Evolutionary conservation across 1,140 invertebrate genomes (phyloP), one percentile per base, ranked within the genome.

Genomic region (Philopotamus ludificatus): DNA sequence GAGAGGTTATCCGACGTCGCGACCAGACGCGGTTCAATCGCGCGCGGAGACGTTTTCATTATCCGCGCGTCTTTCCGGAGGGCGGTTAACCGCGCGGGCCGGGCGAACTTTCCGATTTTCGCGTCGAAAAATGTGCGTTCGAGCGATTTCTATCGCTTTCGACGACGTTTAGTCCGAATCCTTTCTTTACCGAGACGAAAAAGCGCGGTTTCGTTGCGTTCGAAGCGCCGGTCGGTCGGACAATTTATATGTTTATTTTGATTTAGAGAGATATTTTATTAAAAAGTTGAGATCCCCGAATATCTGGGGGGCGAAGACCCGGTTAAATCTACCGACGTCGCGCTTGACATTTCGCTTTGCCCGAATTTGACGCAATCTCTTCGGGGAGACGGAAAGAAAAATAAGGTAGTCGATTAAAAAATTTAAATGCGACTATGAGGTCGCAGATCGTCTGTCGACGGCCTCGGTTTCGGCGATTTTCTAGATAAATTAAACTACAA

Each of bases 341-440:
- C 76, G 78, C 76, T 80, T 80, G 78, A 80, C 77, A 78, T 80
- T 79, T 80, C 78, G 78, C 77, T 80, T 75, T 72, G 74, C 74
- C 78, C 77, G 77, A 76, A 77, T 77, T 79, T 79, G 78, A 80
- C 79, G 77, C 78, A 79, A 80, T 79, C 79, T 79, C 79, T 74
- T 76, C 76, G 75, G 76, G 76, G 79, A 79, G 79, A 78, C 78
- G 28, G 62, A 62, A 68, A 49, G 66, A 65, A 68, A 65, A 68
- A 68, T 68, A 65, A 68, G 62, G 28, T 50, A 68, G 66, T 63
- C 66, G 59, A 44, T 67, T 54, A 60, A 60, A 67, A 67, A 63
- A 67, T 67, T 63, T 63, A 59, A 63, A 67, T 63, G 65, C 63
- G 65, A 67, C 60, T 50, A 54, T 51, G 60, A 62, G n/a, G 47